These are phyloP conservation scores for Glomeris marginata DNA, from an alignment of 2,888 invertebrate genomes.

Conservation along the genomic window DNA sequence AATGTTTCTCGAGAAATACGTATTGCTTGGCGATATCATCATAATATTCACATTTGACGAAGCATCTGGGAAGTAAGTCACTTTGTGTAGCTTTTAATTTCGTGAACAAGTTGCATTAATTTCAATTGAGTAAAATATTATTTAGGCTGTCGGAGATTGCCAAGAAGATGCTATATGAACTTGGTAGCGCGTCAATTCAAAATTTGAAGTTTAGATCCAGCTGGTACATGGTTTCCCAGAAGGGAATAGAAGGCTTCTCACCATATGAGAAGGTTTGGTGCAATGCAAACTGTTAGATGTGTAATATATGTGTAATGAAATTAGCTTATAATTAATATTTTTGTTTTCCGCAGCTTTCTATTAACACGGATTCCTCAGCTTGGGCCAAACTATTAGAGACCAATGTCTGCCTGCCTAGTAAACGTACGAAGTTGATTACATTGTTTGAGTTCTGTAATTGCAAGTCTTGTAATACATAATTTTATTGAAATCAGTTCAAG, in stretches of 20 bases:
- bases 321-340: constrained; percentile 5
- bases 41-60: constrained; percentile 40
- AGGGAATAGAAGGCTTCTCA: constrained; percentile 37
- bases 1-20: constrained; percentile 28
- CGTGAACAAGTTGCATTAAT: background rate
- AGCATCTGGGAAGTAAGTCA: constrained; percentile 34
- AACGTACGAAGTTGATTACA: constrained; percentile 22
- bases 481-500: constrained; percentile 18
- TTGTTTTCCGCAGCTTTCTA: constrained; percentile 3
- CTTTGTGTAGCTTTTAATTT: constrained; percentile 3
- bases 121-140: background rate
- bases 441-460: too few species aligned
- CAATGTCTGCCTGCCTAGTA: constrained; percentile 34
- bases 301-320: background rate
- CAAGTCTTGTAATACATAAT: background rate
- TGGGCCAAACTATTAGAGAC: constrained; percentile 24
- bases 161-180: constrained; percentile 34
- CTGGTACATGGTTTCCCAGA: constrained; percentile 39
- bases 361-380: constrained; percentile 24
- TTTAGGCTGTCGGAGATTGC: constrained; percentile 34
- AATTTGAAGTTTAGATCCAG: constrained; percentile 39
- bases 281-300: background rate
- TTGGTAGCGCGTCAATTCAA: constrained; percentile 39
- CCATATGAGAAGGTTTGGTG: constrained; percentile 32
- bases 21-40: constrained; percentile 32